Evolutionary conservation across 2,888 invertebrate genomes (phyloP).

Genomic region (Liopterus haemorrhoidalis): DNA sequence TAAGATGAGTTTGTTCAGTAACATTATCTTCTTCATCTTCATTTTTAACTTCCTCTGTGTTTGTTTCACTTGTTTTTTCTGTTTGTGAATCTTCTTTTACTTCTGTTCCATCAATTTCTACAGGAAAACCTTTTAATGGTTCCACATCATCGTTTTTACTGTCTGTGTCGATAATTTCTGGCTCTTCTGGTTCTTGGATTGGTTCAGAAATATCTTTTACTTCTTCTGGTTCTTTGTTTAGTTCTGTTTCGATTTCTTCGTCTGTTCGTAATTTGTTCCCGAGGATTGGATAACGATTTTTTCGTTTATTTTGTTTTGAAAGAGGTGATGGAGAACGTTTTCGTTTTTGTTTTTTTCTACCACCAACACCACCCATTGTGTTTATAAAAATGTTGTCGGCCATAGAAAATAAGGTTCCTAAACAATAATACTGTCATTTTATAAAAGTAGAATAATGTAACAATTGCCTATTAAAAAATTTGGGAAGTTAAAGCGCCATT

Average conservation of each 20-base stretch:
- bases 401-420: no score
- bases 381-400: slow-evolving; percentile 79
- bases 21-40: slow-evolving; percentile 67
- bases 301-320: slow-evolving; percentile 72
- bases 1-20: slow-evolving; percentile 93
- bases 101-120: slow-evolving; percentile 72
- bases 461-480: no score
- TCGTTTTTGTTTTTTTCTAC: slow-evolving; percentile 68
- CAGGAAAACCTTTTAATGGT: slow-evolving; percentile 74
- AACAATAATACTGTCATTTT: no score
- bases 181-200: slow-evolving; percentile 53
- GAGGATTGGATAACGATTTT: slow-evolving; percentile 64
- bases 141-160: slow-evolving; percentile 73
- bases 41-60: slow-evolving; percentile 52
- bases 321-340: slow-evolving; percentile 90
- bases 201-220: slow-evolving; percentile 78
- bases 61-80: slow-evolving; percentile 68
- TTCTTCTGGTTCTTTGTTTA: slow-evolving; percentile 79
- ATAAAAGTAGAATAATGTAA: no score
- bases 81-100: slow-evolving; percentile 65
- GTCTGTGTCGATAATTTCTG: slow-evolving; percentile 43
- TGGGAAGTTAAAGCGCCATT: no score
- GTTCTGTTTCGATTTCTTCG: slow-evolving; percentile 75
- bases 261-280: slow-evolving; percentile 57
- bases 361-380: slow-evolving; percentile 53